phyloP scores from a whole-genome alignment of 2,888 invertebrate genomes.

The Drosophila villosipedis region DNA sequence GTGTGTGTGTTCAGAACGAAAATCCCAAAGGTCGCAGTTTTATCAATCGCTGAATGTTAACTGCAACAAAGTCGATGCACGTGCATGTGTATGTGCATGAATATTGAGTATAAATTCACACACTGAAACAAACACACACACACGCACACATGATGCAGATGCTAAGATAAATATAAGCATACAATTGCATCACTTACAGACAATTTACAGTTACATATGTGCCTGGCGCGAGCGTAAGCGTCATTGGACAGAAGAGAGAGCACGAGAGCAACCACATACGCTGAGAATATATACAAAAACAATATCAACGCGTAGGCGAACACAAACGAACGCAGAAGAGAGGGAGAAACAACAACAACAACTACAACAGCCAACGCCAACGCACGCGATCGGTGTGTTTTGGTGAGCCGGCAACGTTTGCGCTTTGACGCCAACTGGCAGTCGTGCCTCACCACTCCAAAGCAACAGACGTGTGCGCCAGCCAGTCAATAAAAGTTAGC shows the following conservation, averaged over 20 bases:
- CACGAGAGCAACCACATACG: background rate
- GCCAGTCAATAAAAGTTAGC: conserved; percentile 15
- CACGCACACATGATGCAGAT: background rate
- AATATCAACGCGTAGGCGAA: conserved; percentile 32
- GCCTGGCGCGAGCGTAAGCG: background rate
- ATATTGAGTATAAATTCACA: background rate
- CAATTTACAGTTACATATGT: conserved; percentile 43
- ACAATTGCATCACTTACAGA: conserved; percentile 41
- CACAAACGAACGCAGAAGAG: conserved; percentile 15
- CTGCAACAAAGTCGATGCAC: background rate
- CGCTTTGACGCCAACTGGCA: conserved; percentile 60
- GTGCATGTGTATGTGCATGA: background rate
- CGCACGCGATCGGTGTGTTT: conserved; percentile 29
- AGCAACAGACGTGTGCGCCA: conserved; percentile 59
- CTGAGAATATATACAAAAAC: conserved; percentile 15
- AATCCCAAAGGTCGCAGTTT: background rate
- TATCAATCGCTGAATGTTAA: background rate
- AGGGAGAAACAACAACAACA: conserved; percentile 12
- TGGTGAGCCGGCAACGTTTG: conserved; percentile 49
- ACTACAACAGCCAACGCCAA: conserved; percentile 36
- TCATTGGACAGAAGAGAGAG: background rate
- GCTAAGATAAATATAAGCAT: background rate
- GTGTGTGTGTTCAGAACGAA: background rate
- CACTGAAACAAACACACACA: background rate
- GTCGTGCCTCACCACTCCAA: conserved; percentile 73